Evolutionary conservation across 37 sponge, comb jelly and placozoan genomes (phyloP).

Genomic region (Halichondria panicea): DNA sequence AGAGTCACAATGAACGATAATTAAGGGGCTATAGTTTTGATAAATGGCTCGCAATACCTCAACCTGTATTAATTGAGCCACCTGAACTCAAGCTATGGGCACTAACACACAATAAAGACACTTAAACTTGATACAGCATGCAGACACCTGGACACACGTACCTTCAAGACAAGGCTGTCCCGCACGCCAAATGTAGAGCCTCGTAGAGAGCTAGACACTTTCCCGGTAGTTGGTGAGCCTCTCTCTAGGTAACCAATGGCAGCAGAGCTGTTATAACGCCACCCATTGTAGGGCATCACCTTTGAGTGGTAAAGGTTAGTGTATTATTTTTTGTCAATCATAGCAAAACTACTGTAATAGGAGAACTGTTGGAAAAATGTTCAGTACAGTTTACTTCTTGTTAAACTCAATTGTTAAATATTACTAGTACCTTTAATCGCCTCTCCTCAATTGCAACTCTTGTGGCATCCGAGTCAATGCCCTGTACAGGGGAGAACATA

Average conservation of each 20-base stretch:
- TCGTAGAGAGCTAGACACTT: background rate
- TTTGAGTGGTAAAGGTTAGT: background rate
- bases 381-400: no score
- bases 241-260: conserved; percentile 34
- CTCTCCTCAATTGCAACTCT: conserved; percentile 43
- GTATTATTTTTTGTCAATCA: background rate
- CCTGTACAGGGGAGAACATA: conserved; percentile 2
- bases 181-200: background rate
- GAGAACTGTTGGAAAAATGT: no score
- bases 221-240: background rate
- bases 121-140: no score
- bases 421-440: conserved; percentile 49
- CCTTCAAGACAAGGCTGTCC: conserved; percentile 30
- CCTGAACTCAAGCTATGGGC: no score
- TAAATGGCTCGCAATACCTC: no score
- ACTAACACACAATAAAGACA: no score
- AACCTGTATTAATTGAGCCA: no score
- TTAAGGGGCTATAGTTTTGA: no score
- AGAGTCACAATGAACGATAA: no score
- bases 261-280: conserved; percentile 32
- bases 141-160: background rate
- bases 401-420: no score
- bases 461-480: conserved; percentile 5
- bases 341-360: no score
- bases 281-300: conserved; percentile 51